A percentile compares a stretch with the other conserved stretches of the same genome.
Conservation (phyloP, 2,888 invertebrate species). For the Acanthosepion lycidas region DNA sequence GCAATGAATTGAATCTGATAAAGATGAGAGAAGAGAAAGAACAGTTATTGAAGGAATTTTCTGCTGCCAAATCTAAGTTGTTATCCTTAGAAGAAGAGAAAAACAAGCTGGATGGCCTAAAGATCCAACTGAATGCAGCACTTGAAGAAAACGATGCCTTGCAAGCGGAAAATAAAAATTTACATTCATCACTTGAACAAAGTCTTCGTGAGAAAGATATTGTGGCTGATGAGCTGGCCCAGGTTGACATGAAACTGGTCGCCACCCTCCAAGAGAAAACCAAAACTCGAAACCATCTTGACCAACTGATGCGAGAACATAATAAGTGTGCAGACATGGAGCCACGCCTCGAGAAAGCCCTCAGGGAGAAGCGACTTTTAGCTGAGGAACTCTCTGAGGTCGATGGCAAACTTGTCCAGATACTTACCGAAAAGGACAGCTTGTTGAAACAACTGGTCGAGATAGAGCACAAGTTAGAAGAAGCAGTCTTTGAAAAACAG, state of each 20-base stretch:
- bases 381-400: neutral
- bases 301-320: slow-evolving; percentile 39
- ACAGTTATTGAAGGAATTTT: slow-evolving; percentile 47
- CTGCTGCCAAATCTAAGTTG: slow-evolving; percentile 45
- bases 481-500: neutral
- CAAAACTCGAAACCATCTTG: neutral
- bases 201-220: slow-evolving; percentile 2
- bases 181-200: neutral
- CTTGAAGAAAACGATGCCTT: slow-evolving; percentile 42
- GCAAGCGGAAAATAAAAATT: neutral
- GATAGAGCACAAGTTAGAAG: neutral
- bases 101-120: neutral
- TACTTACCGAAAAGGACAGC: neutral
- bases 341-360: slow-evolving; percentile 8
- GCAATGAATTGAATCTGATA: neutral
- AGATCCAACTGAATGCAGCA: neutral
- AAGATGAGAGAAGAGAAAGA: slow-evolving; percentile 43
- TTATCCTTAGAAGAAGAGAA: slow-evolving; percentile 48
- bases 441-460: neutral
- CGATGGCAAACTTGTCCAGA: neutral
- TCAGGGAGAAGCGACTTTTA: slow-evolving; percentile 36
- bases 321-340: slow-evolving; percentile 35
- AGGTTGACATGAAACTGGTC: slow-evolving; percentile 35
- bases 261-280: neutral
- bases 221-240: slow-evolving; percentile 33